A percentile compares a stretch with the other conserved stretches of the same genome.
phyloP scores from a whole-genome alignment of 2,797 vertebrate genomes.

The Pogonophryne albipinna region DNA sequence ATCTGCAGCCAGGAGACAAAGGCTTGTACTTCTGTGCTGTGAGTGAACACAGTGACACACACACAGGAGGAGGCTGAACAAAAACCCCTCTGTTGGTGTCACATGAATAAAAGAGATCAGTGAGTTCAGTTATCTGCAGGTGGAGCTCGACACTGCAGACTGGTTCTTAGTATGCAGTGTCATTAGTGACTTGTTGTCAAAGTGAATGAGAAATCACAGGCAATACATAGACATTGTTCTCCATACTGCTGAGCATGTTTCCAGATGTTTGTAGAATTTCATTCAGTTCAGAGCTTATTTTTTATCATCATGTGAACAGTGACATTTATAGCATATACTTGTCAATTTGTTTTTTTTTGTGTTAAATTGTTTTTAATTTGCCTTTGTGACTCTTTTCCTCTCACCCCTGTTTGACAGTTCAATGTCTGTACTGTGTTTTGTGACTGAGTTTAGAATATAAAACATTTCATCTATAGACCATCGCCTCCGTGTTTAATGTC shows the following conservation, averaged over 20 bases:
- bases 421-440: neutral
- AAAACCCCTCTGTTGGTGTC: constrained; percentile 23
- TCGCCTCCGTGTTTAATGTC: neutral
- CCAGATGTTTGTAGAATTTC: neutral
- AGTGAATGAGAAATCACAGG: too few relatives aligned
- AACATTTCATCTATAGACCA: neutral
- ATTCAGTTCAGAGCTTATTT: neutral
- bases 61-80: constrained; percentile 34
- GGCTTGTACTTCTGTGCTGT: too few relatives aligned
- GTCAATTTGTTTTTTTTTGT: too few relatives aligned
- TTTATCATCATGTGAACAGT: neutral
- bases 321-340: neutral
- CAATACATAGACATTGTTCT: too few relatives aligned
- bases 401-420: neutral
- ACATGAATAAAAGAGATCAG: neutral
- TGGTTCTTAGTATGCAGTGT: neutral
- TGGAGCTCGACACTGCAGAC: neutral
- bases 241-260: too few relatives aligned
- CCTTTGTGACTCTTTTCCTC: too few relatives aligned
- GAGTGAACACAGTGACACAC: too few relatives aligned
- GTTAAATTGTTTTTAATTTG: neutral
- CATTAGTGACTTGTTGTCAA: neutral
- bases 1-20: too few relatives aligned
- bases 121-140: neutral
- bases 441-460: constrained; percentile 1